These are phyloP conservation scores for Hypselothyrea guttata DNA, from an alignment of 2,888 invertebrate species.

Conservation along the genomic window DNA sequence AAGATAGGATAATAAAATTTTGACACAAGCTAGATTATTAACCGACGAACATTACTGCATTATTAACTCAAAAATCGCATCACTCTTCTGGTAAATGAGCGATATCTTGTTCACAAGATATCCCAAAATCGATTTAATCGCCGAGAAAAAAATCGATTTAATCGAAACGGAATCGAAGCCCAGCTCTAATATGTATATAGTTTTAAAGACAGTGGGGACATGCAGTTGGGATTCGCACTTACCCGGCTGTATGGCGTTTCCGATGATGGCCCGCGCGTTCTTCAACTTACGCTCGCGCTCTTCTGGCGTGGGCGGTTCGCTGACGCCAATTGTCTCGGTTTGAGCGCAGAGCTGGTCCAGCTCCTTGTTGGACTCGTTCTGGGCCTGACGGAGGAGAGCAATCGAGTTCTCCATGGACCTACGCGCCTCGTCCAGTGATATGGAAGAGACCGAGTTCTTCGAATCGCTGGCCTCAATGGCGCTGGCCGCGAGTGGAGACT, in stretches of 20 bases:
- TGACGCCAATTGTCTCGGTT: conserved; percentile 80
- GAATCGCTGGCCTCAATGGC: conserved; percentile 84
- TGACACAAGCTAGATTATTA: too few relatives aligned
- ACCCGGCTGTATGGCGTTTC: conserved; percentile 86
- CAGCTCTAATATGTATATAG: too few relatives aligned
- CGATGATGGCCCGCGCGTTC: conserved; percentile 88
- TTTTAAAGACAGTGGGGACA: conserved; percentile 6
- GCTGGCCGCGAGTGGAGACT: conserved; percentile 66
- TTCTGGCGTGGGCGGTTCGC: conserved; percentile 52
- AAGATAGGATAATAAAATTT: too few relatives aligned
- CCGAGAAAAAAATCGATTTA: too few relatives aligned
- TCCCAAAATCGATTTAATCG: too few relatives aligned
- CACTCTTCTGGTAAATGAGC: too few relatives aligned
- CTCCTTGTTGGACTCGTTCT: conserved; percentile 81
- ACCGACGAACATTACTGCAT: too few relatives aligned
- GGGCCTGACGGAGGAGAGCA: conserved; percentile 84
- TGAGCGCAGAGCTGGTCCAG: conserved; percentile 82
- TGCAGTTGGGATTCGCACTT: conserved; percentile 61
- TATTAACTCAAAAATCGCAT: too few relatives aligned
- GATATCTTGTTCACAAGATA: too few relatives aligned
- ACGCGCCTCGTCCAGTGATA: conserved; percentile 84
- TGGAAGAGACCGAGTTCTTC: conserved; percentile 83
- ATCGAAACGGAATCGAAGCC: too few relatives aligned
- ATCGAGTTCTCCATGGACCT: conserved; percentile 86
- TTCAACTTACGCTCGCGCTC: conserved; percentile 85